These are phyloP conservation scores for Etheostoma perlongum DNA, from an alignment of 2,797 vertebrate genomes.

Conservation along the genomic window DNA sequence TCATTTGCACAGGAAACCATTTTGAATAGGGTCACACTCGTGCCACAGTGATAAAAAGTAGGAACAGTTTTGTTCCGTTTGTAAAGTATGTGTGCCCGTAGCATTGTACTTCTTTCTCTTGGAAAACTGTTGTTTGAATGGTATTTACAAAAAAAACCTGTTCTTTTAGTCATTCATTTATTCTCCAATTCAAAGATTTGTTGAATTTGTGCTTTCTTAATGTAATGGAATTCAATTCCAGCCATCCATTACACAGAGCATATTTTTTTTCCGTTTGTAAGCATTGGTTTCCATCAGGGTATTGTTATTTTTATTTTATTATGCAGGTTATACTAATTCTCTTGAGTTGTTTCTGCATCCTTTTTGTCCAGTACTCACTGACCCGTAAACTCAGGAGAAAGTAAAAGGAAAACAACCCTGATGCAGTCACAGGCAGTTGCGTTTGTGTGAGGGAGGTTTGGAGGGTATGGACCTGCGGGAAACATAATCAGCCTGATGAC, in stretches of 20 bases:
- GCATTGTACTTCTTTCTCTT: neutral
- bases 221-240: neutral
- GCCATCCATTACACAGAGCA: neutral
- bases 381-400: constrained; percentile 57
- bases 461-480: constrained; percentile 66
- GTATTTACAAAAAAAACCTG: neutral
- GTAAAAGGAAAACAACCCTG: constrained; percentile 10
- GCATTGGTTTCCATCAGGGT: neutral
- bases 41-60: neutral
- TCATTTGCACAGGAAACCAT: constrained; percentile 1
- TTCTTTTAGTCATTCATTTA: neutral
- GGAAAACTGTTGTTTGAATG: neutral
- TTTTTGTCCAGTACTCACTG: constrained; percentile 58
- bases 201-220: constrained; percentile 1
- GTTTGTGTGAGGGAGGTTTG: constrained; percentile 24
- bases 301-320: neutral
- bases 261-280: neutral
- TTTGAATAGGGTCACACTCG: neutral
- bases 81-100: neutral
- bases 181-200: neutral
- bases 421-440: constrained; percentile 26
- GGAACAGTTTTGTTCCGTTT: neutral
- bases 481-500: constrained; percentile 78
- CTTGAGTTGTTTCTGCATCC: constrained; percentile 25
- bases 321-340: constrained; percentile 26